Conservation (phyloP, 2,113 vertebrate species). For the Zingel zingel region DNA sequence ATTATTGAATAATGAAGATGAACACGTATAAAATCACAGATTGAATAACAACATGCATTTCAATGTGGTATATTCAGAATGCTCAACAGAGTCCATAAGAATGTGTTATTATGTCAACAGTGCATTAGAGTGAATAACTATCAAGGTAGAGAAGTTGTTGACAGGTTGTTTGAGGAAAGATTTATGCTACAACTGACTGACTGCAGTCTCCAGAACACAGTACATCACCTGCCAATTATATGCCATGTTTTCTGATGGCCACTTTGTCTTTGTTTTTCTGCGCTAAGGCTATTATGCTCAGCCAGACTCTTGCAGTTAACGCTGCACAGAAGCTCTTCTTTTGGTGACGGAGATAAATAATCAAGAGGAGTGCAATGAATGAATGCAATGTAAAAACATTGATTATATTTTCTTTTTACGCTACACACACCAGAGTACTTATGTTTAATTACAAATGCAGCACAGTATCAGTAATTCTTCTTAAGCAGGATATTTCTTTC, state of each 20-base stretch:
- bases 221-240: slow-evolving; percentile 52
- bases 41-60: neutral
- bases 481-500: slow-evolving; percentile 42
- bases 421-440: slow-evolving; percentile 6
- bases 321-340: neutral
- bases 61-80: neutral
- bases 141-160: slow-evolving; percentile 31
- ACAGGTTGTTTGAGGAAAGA: slow-evolving; percentile 32
- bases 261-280: slow-evolving; percentile 47
- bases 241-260: slow-evolving; percentile 39
- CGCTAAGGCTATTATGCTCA: slow-evolving; percentile 18
- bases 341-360: slow-evolving; percentile 9
- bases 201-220: slow-evolving; percentile 23
- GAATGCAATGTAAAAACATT: slow-evolving; percentile 5
- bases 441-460: slow-evolving; percentile 35
- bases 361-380: slow-evolving; percentile 7
- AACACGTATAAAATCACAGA: neutral
- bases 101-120: neutral
- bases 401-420: slow-evolving; percentile 24
- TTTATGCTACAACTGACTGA: slow-evolving; percentile 18
- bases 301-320: neutral
- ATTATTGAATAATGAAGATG: neutral
- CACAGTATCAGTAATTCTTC: slow-evolving; percentile 26
- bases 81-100: neutral
- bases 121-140: slow-evolving; percentile 42